A percentile compares a stretch with the other conserved stretches of the same genome.
Conservation (phyloP, 2,797 vertebrate species). For the Garrulus glandarius region DNA sequence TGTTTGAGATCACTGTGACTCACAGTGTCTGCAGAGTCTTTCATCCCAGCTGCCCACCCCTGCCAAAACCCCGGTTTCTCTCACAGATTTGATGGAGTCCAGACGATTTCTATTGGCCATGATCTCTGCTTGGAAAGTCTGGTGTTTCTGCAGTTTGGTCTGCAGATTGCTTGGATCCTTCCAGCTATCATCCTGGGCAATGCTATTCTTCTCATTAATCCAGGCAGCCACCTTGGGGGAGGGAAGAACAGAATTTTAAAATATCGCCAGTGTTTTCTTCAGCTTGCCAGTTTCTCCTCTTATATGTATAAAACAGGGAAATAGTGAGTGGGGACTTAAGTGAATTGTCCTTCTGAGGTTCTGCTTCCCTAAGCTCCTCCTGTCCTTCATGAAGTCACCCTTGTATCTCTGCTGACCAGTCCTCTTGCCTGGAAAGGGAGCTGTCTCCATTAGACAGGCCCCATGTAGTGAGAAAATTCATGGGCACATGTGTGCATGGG, state of each 20-base stretch:
- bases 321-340: background rate
- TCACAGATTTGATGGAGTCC: slow-evolving; percentile 78
- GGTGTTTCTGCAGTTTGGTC: slow-evolving; percentile 84
- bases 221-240: slow-evolving; percentile 74
- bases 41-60: background rate
- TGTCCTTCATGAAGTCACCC: background rate
- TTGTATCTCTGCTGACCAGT: background rate
- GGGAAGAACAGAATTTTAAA: background rate
- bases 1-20: background rate
- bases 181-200: slow-evolving; percentile 85
- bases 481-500: background rate
- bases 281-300: background rate
- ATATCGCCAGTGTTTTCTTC: background rate
- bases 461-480: background rate
- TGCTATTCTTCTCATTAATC: slow-evolving; percentile 85
- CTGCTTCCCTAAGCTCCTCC: background rate
- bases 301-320: background rate
- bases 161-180: slow-evolving; percentile 83
- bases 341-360: background rate
- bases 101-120: slow-evolving; percentile 77
- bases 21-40: background rate
- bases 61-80: background rate
- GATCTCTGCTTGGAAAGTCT: slow-evolving; percentile 85
- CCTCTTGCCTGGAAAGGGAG: background rate
- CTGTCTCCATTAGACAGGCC: background rate